Percentiles rank a stretch among this genome's conserved stretches.
phyloP scores from a whole-genome alignment of 1,140 invertebrate species.

The Euwallacea fornicatus region DNA sequence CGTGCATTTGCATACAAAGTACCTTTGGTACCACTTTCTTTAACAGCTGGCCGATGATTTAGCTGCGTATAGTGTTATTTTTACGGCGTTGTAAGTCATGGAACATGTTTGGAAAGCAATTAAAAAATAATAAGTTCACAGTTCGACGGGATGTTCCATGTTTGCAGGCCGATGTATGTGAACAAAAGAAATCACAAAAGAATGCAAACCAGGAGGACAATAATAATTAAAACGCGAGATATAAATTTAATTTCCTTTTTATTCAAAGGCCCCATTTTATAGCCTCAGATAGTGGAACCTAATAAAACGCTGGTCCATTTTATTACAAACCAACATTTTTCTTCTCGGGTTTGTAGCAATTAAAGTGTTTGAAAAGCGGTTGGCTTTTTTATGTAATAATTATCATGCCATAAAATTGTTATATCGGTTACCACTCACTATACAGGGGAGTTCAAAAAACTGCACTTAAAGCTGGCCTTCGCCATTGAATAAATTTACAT shows the following conservation, averaged over 20 bases:
- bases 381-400: background rate
- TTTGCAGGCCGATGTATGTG: background rate
- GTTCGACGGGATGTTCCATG: background rate
- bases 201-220: too few species aligned
- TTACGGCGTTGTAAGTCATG: conserved; percentile 9
- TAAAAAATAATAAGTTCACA: background rate
- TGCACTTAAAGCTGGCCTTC: too few species aligned
- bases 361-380: background rate
- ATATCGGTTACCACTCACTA: too few species aligned
- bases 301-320: conserved; percentile 3
- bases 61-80: conserved; percentile 2
- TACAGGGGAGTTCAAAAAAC: too few species aligned
- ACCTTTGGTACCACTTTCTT: conserved; percentile 6
- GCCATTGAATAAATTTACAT: too few species aligned
- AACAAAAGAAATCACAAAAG: background rate
- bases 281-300: background rate
- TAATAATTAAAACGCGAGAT: too few species aligned
- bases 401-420: background rate
- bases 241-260: too few species aligned
- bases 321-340: background rate
- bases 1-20: conserved; percentile 20
- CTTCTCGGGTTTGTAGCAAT: background rate
- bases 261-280: background rate
- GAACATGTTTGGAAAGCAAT: conserved; percentile 1
- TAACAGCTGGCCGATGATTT: conserved; percentile 1